phyloP scores from a whole-genome alignment of 2,888 invertebrate species.

The Heliconius ethilla region DNA sequence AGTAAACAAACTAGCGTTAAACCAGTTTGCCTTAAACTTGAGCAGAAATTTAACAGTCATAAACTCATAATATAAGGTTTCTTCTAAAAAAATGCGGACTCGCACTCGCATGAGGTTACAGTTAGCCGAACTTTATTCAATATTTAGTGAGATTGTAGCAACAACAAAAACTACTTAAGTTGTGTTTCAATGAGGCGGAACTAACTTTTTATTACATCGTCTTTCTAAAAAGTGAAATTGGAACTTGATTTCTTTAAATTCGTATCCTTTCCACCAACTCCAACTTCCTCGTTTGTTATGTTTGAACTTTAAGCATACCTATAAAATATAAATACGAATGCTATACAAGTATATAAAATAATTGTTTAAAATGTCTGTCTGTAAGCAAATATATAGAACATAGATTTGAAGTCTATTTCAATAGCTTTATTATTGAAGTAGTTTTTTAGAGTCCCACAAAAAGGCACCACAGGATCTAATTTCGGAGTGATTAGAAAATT shows the following conservation, averaged over 20 bases:
- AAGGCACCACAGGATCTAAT: slow-evolving; percentile 30
- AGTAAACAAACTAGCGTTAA: slow-evolving; percentile 4
- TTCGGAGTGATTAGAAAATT: slow-evolving; percentile 67
- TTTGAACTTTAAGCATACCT: not conserved
- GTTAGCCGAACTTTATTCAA: slow-evolving; percentile 11
- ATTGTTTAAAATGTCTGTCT: not conserved
- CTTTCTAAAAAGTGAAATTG: slow-evolving; percentile 31
- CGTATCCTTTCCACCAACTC: not conserved
- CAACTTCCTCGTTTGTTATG: not conserved
- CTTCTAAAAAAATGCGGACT: slow-evolving; percentile 2
- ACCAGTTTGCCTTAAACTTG: slow-evolving; percentile 14
- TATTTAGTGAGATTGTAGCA: slow-evolving; percentile 22
- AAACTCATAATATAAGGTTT: slow-evolving; percentile 9
- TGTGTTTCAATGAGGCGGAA: slow-evolving; percentile 28
- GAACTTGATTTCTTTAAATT: slow-evolving; percentile 9
- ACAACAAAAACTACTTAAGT: slow-evolving; percentile 23
- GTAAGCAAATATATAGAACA: not conserved
- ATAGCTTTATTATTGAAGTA: not conserved
- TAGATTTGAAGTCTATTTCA: not conserved
- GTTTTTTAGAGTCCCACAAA: slow-evolving; percentile 13
- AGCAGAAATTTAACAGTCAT: slow-evolving; percentile 12
- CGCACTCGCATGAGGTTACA: slow-evolving; percentile 6
- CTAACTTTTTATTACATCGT: slow-evolving; percentile 27
- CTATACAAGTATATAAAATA: not conserved
- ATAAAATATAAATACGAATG: not conserved